These are phyloP conservation scores for Oxyscelio sp. DNA, from an alignment of 2,888 invertebrate genomes.

Conservation along the genomic window DNA sequence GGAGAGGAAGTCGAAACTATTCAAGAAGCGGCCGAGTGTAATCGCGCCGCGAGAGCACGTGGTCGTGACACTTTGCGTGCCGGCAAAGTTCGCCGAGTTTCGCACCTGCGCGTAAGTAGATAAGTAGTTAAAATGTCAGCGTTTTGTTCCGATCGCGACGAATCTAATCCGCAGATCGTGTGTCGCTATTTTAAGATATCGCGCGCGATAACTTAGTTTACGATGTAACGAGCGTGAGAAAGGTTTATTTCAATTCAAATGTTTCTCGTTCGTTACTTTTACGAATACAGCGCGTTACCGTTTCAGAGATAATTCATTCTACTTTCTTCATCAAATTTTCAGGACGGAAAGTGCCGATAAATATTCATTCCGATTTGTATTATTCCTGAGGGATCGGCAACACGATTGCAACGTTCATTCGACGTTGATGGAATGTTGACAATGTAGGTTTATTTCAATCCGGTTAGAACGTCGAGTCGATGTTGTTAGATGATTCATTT, in stretches of 20 bases:
- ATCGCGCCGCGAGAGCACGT: constrained; percentile 50
- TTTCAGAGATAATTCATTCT: too few relatives aligned
- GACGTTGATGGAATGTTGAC: too few relatives aligned
- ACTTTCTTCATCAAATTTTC: too few relatives aligned
- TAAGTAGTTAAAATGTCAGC: constrained; percentile 62
- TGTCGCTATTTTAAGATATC: constrained; percentile 40
- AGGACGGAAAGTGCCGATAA: too few relatives aligned
- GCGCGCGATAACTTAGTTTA: constrained; percentile 10
- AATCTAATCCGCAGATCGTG: constrained; percentile 44
- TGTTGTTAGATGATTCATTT: too few relatives aligned
- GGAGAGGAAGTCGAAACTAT: constrained; percentile 31
- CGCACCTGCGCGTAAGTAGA: constrained; percentile 68
- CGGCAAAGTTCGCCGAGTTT: constrained; percentile 65
- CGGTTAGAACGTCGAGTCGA: too few relatives aligned
- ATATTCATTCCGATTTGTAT: too few relatives aligned
- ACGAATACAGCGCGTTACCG: too few relatives aligned
- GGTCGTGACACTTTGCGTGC: constrained; percentile 69
- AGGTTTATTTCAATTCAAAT: background rate
- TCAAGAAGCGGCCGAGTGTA: constrained; percentile 35
- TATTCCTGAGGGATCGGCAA: too few relatives aligned
- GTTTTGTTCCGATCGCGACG: constrained; percentile 52
- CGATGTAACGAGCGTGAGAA: constrained; percentile 19
- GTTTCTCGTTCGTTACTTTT: background rate
- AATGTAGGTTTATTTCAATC: too few relatives aligned
- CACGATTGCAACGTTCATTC: too few relatives aligned